Evolutionary conservation across 2,888 invertebrate genomes (phyloP).

Genomic region (Aquatica leii): DNA sequence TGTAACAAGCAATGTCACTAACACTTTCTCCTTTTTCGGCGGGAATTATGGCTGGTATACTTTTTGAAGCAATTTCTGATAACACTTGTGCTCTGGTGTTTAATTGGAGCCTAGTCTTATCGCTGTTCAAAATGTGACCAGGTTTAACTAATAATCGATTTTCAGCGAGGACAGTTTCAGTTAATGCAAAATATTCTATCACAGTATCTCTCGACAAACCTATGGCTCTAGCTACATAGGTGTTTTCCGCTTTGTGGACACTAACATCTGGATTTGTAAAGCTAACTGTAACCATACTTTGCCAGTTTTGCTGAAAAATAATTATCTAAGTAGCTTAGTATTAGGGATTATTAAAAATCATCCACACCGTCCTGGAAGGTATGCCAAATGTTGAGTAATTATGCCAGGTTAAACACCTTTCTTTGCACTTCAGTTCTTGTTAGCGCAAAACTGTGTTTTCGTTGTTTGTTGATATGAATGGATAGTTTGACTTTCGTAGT

Average conservation of each 20-base stretch:
- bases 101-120: neutral
- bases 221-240: neutral
- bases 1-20: neutral
- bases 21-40: constrained; percentile 1
- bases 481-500: neutral
- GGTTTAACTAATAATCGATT: too few relatives aligned
- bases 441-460: neutral
- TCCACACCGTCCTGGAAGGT: too few relatives aligned
- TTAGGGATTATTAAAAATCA: neutral
- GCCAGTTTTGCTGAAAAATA: neutral
- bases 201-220: constrained; percentile 1
- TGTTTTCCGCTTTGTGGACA: neutral
- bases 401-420: neutral
- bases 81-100: neutral
- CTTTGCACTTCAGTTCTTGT: neutral
- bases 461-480: neutral
- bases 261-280: neutral
- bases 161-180: neutral
- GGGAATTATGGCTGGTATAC: neutral
- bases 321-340: neutral
- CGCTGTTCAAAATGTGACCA: too few relatives aligned
- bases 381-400: too few relatives aligned
- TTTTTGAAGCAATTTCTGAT: neutral
- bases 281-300: neutral
- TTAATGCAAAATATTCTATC: neutral